Evolutionary conservation across 2,797 vertebrate genomes (phyloP).

Genomic region (Varecia variegata): DNA sequence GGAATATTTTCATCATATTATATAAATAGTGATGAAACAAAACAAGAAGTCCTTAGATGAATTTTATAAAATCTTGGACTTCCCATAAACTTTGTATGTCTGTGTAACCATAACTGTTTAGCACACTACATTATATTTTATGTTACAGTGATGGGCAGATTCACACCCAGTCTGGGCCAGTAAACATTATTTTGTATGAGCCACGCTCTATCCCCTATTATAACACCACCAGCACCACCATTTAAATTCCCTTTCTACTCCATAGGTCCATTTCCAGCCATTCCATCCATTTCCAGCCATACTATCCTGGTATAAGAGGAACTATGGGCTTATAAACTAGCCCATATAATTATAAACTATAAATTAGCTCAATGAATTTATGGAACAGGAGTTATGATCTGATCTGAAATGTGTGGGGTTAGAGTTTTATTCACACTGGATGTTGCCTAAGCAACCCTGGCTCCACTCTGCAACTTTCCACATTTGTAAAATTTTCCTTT

Average conservation of each 20-base stretch:
- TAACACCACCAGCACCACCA: background rate
- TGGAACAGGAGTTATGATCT: background rate
- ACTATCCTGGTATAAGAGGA: background rate
- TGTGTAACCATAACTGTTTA: background rate
- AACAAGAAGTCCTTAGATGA: background rate
- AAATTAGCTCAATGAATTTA: background rate
- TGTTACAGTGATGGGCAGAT: background rate
- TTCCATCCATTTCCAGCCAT: background rate
- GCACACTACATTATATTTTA: background rate
- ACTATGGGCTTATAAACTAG: background rate
- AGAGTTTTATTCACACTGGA: constrained; percentile 9
- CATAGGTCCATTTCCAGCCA: background rate
- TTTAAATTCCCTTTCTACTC: background rate
- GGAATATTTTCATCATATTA: background rate
- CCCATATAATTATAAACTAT: background rate
- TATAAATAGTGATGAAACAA: background rate
- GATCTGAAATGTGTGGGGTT: background rate
- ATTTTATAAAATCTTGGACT: background rate
- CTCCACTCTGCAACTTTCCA: background rate
- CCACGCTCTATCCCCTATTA: background rate
- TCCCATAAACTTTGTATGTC: background rate
- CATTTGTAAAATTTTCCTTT: background rate
- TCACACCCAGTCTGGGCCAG: background rate
- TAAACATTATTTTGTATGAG: background rate
- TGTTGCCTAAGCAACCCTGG: constrained; percentile 7